Base-by-base conservation (phyloP, 1,140 invertebrate species). In the Drosophila pseudoobscura region DNA sequence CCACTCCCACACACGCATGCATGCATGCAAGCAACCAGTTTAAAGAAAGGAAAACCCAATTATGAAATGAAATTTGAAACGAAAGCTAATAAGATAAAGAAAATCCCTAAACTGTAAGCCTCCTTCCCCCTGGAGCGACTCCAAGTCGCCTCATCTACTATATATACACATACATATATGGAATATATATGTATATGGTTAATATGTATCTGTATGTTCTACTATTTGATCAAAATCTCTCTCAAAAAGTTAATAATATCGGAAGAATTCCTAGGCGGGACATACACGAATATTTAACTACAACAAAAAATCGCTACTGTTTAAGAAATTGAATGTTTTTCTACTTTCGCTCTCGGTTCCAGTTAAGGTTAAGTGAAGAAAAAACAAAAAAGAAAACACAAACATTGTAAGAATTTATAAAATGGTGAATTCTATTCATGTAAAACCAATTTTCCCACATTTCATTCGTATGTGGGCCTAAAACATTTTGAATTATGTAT, bases 171-270 rank as follows among this genome's bases (percentile, higher is more conserved):
- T 52, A 17, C 7, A 15, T 52, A 43, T 55, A 43, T 55, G 11
- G 35, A 39, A 31, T 17, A 9, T 52, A 43, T 43, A 43, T 57
- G 24, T 75, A 58, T 75, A 75, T 66, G 71, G 71, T 75, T 75
- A 75, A 75, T 74, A 74, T 75, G 54, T 63, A 56, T 73, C 35
- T 39, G 57, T 74, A 74, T 75, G 71, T 74, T 74, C 70, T 64
- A 31, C 63, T 74, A 85, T 80, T 85, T 87, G 69, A 85, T 78
- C 78, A 88, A 85, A 87, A 85, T 85, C 82, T 85, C 82, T 69
- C 71, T 61, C 39, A 83, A 72, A 52, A 68, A 66, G 80, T 75
- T 80, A 39, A 39, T 55, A 69, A 85, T 65, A 79, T 64, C 47
- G 72, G 53, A 74, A 20, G 24, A 31, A 75, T 56, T 75, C 62